These are phyloP conservation scores for Drosophila setosimentum DNA, from an alignment of 2,888 invertebrate genomes.

Conservation along the genomic window DNA sequence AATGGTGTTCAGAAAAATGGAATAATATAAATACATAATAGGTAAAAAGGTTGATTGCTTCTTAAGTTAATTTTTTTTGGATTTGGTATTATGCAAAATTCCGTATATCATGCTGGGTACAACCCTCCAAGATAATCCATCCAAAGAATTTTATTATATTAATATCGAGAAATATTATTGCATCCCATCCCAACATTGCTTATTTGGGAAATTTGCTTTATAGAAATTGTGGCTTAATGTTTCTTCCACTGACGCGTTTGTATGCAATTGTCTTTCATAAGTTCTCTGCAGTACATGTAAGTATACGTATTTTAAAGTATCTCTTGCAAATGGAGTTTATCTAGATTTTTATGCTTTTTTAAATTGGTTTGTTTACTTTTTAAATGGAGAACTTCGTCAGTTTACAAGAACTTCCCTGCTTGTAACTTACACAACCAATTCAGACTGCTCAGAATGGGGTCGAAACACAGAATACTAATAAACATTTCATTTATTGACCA, in stretches of 20 bases:
- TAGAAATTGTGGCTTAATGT: background rate
- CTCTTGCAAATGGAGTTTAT: background rate
- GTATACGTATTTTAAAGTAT: background rate
- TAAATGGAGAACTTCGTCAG: background rate
- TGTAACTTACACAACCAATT: conserved; percentile 15
- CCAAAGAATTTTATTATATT: background rate
- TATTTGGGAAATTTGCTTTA: background rate
- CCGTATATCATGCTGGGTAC: background rate
- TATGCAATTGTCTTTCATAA: background rate
- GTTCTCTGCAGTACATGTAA: background rate
- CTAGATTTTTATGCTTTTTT: background rate
- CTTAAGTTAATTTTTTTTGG: background rate
- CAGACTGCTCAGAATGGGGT: conserved; percentile 8
- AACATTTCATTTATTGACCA: conserved; percentile 43
- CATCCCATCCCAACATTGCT: background rate
- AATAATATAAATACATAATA: background rate
- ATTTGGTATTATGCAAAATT: background rate
- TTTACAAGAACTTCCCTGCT: background rate
- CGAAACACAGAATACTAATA: conserved; percentile 33
- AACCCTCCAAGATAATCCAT: background rate
- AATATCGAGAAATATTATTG: background rate
- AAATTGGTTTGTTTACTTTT: background rate
- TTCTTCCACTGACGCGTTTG: background rate
- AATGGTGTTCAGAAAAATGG: background rate
- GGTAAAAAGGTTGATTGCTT: background rate